phyloP scores from a whole-genome alignment of 2,888 invertebrate genomes.

The Calephelis perditalis region DNA sequence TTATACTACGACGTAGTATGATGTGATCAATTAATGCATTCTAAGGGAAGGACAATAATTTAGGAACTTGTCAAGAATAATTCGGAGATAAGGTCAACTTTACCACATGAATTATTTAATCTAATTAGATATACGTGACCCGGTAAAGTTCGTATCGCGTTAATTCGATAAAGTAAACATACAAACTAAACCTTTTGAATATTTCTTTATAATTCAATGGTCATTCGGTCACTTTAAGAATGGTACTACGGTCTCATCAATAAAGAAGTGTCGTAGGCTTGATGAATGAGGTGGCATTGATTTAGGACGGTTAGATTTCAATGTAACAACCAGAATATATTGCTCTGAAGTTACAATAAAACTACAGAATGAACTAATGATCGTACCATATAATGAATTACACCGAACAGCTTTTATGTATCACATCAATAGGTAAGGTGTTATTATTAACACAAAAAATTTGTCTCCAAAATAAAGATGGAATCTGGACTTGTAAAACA shows the following conservation, averaged over 20 bases:
- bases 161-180: slow-evolving; percentile 40
- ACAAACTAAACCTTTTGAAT: slow-evolving; percentile 4
- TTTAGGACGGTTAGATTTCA: slow-evolving; percentile 62
- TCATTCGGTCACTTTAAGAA: slow-evolving; percentile 26
- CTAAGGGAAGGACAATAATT: slow-evolving; percentile 32
- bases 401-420: slow-evolving; percentile 23
- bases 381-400: slow-evolving; percentile 19
- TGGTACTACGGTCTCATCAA: slow-evolving; percentile 39
- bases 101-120: slow-evolving; percentile 59
- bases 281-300: slow-evolving; percentile 64
- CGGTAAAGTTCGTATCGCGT: slow-evolving; percentile 57
- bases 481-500: slow-evolving; percentile 67
- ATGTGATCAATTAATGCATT: slow-evolving; percentile 26
- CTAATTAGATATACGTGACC: slow-evolving; percentile 61
- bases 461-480: slow-evolving; percentile 54
- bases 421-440: slow-evolving; percentile 34
- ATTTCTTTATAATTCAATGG: slow-evolving; percentile 9
- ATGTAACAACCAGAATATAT: slow-evolving; percentile 51
- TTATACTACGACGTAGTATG: slow-evolving; percentile 3
- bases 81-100: slow-evolving; percentile 48
- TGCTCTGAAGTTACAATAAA: slow-evolving; percentile 53
- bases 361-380: slow-evolving; percentile 43
- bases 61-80: slow-evolving; percentile 36
- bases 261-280: slow-evolving; percentile 54
- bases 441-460: slow-evolving; percentile 63